phyloP scores from a whole-genome alignment of 2,888 invertebrate genomes.

The Teinopalpus imperialis region DNA sequence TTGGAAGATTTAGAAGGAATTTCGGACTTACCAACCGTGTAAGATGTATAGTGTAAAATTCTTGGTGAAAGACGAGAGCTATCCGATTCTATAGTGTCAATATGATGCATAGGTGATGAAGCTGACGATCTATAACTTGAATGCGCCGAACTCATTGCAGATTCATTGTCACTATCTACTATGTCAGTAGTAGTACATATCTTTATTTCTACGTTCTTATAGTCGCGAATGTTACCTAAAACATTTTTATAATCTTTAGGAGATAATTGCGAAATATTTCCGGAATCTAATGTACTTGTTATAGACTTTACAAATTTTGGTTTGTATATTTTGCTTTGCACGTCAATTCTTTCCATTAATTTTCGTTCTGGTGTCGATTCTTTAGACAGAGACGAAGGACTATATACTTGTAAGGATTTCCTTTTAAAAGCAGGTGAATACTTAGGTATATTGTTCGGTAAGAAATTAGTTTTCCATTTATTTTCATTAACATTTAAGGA shows the following conservation, averaged over 20 bases:
- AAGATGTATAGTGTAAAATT: constrained; percentile 61
- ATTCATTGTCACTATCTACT: constrained; percentile 92
- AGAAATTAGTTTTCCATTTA: constrained; percentile 68
- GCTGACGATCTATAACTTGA: constrained; percentile 89
- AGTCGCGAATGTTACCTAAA: constrained; percentile 56
- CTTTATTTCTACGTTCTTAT: constrained; percentile 71
- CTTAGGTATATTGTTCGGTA: constrained; percentile 85
- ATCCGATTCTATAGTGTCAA: constrained; percentile 81
- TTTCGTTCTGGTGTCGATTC: constrained; percentile 74
- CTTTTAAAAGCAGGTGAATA: constrained; percentile 92
- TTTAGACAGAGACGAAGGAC: constrained; percentile 66
- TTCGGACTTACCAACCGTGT: constrained; percentile 71
- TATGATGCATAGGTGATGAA: constrained; percentile 88
- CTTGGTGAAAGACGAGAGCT: constrained; percentile 77
- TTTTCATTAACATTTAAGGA: constrained; percentile 56
- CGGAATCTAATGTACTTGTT: constrained; percentile 50
- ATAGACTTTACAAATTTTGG: constrained; percentile 45
- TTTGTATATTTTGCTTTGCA: constrained; percentile 50
- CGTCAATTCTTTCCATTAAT: constrained; percentile 55
- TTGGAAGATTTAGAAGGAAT: constrained; percentile 54
- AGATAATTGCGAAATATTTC: constrained; percentile 43
- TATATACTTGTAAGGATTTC: constrained; percentile 86
- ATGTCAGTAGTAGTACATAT: constrained; percentile 72
- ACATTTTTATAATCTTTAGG: constrained; percentile 56
- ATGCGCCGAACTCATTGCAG: constrained; percentile 92